Evolutionary conservation across 2,113 vertebrate genomes (phyloP).

Genomic region (Sarotherodon lohbergeri): DNA sequence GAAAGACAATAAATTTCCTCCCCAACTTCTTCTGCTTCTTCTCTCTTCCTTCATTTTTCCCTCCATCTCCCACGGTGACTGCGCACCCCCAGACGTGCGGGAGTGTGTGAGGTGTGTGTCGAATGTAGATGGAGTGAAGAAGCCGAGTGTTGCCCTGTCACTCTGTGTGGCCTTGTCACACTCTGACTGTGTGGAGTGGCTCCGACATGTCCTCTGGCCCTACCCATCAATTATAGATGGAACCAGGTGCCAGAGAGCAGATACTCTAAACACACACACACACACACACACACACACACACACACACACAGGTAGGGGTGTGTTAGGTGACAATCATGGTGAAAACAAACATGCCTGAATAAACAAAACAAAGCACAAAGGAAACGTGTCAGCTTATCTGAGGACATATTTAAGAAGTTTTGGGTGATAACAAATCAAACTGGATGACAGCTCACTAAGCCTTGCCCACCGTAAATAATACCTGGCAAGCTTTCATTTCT

Average conservation of each 20-base stretch:
- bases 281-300: slow-evolving; percentile 22
- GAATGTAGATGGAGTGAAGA: slow-evolving; percentile 36
- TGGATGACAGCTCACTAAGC: neutral
- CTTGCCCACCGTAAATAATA: neutral
- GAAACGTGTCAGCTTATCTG: neutral
- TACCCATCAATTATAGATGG: slow-evolving; percentile 59
- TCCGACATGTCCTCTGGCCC: slow-evolving; percentile 47
- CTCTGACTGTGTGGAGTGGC: slow-evolving; percentile 20
- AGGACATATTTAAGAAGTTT: neutral
- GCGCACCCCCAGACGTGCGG: neutral
- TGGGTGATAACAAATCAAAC: neutral
- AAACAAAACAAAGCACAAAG: neutral
- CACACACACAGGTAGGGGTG: neutral
- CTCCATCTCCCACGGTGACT: neutral
- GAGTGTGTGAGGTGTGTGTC: slow-evolving; percentile 21
- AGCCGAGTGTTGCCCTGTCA: slow-evolving; percentile 18
- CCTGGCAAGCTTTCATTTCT: neutral
- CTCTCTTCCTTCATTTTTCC: neutral
- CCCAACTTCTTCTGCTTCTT: neutral
- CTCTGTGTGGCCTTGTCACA: slow-evolving; percentile 51
- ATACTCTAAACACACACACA: slow-evolving; percentile 21
- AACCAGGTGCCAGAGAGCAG: slow-evolving; percentile 28
- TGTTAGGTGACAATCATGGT: neutral
- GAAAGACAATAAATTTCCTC: no score
- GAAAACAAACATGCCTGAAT: slow-evolving; percentile 4